Evolutionary conservation across 2,113 vertebrate genomes (phyloP).

Genomic region (Raja brachyura): DNA sequence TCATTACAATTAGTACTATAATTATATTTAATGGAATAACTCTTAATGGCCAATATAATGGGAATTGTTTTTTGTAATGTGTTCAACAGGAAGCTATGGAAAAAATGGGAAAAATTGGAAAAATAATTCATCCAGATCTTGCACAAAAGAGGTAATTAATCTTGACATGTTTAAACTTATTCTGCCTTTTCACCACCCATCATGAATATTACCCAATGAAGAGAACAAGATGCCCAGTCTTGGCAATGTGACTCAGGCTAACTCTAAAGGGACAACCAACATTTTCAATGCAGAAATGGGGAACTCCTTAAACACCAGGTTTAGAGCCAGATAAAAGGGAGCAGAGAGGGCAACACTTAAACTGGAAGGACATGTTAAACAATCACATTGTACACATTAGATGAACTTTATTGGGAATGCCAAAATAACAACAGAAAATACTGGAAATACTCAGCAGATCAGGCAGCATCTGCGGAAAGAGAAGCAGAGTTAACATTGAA

Average conservation of each 20-base stretch:
- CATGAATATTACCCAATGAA: neutral
- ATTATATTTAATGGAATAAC: neutral
- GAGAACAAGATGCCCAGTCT: neutral
- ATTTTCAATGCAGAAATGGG: too few relatives aligned
- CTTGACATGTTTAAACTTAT: neutral
- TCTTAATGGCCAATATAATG: neutral
- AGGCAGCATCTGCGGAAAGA: too few relatives aligned
- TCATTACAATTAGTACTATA: neutral
- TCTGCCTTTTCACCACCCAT: neutral
- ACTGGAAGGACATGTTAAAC: too few relatives aligned
- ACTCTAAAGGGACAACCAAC: neutral
- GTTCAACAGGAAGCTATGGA: conserved; percentile 81
- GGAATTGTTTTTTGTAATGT: neutral
- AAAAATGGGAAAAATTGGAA: conserved; percentile 80
- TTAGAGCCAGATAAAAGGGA: too few relatives aligned
- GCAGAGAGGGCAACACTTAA: too few relatives aligned
- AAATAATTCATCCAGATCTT: conserved; percentile 65
- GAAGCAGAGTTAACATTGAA: too few relatives aligned
- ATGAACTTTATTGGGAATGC: too few relatives aligned
- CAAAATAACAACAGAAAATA: too few relatives aligned
- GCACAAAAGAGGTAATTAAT: conserved; percentile 64
- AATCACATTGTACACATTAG: too few relatives aligned
- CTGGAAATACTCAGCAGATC: too few relatives aligned
- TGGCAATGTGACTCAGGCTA: neutral
- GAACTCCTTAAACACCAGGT: too few relatives aligned